A percentile compares a stretch with the other conserved stretches of the same genome.
Evolutionary conservation across 2,888 invertebrate species (phyloP).

Genomic region (Sphaeridia pumilis): DNA sequence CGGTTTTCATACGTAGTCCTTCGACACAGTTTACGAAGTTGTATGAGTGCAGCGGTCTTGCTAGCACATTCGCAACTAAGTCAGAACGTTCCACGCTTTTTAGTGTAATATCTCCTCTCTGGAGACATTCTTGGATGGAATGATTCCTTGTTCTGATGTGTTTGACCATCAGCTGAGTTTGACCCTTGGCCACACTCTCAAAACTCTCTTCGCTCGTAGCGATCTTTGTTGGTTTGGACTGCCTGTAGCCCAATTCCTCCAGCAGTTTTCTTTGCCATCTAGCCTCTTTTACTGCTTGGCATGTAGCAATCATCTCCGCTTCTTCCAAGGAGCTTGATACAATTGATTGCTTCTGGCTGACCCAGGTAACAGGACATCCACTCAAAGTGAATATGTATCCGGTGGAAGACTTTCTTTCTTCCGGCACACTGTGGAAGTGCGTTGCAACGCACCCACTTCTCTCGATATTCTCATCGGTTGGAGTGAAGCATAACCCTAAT

Average conservation of each 20-base stretch:
- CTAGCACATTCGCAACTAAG: constrained; percentile 4
- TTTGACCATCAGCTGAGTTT: constrained; percentile 27
- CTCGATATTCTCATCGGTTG: constrained; percentile 22
- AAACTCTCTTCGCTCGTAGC: constrained; percentile 26
- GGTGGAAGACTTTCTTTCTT: constrained; percentile 19
- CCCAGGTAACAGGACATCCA: constrained; percentile 22
- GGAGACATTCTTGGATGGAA: constrained; percentile 11
- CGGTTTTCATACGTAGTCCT: background rate
- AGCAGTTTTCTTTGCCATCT: constrained; percentile 24
- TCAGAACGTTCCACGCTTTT: background rate
- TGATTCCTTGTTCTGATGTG: constrained; percentile 32
- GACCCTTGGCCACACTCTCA: constrained; percentile 25
- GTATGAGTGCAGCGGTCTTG: background rate
- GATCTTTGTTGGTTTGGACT: background rate
- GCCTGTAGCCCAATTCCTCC: constrained; percentile 11
- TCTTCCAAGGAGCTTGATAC: constrained; percentile 25
- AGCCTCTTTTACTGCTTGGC: constrained; percentile 17
- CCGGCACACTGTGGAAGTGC: no score
- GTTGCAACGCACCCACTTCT: no score
- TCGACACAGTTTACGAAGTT: background rate
- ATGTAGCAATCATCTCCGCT: constrained; percentile 26
- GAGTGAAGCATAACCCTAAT: background rate
- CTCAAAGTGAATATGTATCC: constrained; percentile 16
- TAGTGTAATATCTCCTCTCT: background rate
- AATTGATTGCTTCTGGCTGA: constrained; percentile 19